phyloP scores from a whole-genome alignment of 2,888 invertebrate genomes.

The Drosophila cyrtoloma region DNA sequence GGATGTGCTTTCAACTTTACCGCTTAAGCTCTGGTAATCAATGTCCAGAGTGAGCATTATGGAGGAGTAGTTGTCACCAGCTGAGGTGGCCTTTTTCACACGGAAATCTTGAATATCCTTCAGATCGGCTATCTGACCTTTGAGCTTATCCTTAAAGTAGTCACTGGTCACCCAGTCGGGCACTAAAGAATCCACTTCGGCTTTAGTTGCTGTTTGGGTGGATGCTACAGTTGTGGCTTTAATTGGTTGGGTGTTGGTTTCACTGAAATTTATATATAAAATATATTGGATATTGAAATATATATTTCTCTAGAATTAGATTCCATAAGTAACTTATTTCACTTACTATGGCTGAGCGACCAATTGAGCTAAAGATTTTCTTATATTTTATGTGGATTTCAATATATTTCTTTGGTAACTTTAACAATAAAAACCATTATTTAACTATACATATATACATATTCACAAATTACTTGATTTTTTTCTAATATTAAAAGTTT shows the following conservation, averaged over 20 bases:
- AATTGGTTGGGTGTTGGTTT: neutral
- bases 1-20: constrained; percentile 26
- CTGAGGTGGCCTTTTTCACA: constrained; percentile 54
- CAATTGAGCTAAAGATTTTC: neutral
- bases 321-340: neutral
- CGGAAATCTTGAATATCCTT: constrained; percentile 55
- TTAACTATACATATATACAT: neutral
- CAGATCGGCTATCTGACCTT: constrained; percentile 43
- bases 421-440: neutral
- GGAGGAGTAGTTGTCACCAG: constrained; percentile 76
- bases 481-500: neutral
- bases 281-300: neutral
- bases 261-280: constrained; percentile 18
- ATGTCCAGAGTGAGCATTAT: constrained; percentile 62
- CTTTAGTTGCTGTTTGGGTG: neutral
- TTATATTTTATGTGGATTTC: neutral
- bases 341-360: constrained; percentile 56
- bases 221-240: neutral
- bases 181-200: constrained; percentile 11
- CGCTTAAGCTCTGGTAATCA: constrained; percentile 29
- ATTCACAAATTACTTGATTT: neutral
- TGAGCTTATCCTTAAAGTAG: constrained; percentile 57
- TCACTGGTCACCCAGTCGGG: constrained; percentile 65
- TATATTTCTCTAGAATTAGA: neutral
- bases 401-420: neutral